Base-by-base conservation (phyloP, 2,797 vertebrate genomes). In the Anguilla obscura region DNA sequence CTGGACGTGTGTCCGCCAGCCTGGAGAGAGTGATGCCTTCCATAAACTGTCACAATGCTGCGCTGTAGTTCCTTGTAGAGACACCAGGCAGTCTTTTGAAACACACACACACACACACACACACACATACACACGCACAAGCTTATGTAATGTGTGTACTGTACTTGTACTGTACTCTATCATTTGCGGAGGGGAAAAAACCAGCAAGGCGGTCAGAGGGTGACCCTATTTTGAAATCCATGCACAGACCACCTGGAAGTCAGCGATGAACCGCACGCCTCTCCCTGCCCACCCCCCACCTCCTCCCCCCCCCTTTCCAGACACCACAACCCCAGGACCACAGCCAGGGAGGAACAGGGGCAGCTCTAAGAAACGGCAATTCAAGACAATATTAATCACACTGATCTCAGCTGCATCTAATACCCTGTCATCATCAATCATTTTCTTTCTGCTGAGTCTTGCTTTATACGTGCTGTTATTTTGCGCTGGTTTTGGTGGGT, bases 301-400 rank as follows among this genome's bases (percentile, higher is more conserved):
- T 24, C 89, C 86, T 91, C 33, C 84, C 9, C n/a, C 48, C 82
- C 87, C 14, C 14, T 14, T 33, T 90, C 87, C 91, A 94, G 90
- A 92, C 90, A 91, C 91, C 92, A 91, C 92, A 92, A 90, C 87
- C 88, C 71, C 66, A 85, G 87, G 91, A 91, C 89, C 91, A 92
- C 91, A 90, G 93, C 92, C 90, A 91, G 88, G 89, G 69, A 45
- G 79, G 87, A 92, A 83, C 52, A n/a, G 33, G 40, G 82, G 60
- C 58, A 56, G n/a, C 71, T 90, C 86, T 21, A 88, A 90, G 93
- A 93, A 93, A 93, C 90, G 92, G 92, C 92, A 92, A 45, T 92
- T 52, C 63, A 89, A 90, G 88, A 90, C 90, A 91, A 69, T 85
- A 54, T 89, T 83, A 89, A 89, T 89, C 80, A 58, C 76, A 9